A percentile compares a stretch with the other conserved stretches of the same genome.
phyloP scores from a whole-genome alignment of 2,113 vertebrate genomes.

The Paradoxurus hermaphroditus region DNA sequence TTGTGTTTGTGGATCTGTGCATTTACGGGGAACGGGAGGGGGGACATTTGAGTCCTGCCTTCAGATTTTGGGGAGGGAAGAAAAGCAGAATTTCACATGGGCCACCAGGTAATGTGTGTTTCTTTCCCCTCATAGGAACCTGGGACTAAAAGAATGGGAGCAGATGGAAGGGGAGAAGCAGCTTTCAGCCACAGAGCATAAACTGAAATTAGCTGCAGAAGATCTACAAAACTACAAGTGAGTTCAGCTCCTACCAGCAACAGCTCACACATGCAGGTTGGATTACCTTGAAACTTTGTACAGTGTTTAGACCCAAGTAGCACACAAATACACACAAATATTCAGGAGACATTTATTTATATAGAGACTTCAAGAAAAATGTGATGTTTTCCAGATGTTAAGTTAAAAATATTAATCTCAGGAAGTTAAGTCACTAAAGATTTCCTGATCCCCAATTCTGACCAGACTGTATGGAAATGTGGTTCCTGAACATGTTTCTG shows the following conservation, averaged over 20 bases:
- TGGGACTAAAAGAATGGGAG: not conserved
- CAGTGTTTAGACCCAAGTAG: not conserved
- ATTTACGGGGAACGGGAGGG: not conserved
- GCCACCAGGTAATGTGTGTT: not conserved
- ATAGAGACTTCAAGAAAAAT: not conserved
- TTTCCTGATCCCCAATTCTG: not conserved
- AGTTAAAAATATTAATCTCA: not conserved
- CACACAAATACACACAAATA: not conserved
- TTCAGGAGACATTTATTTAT: not conserved
- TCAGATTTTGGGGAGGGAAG: not conserved
- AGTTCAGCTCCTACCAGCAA: not conserved
- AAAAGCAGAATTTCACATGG: not conserved
- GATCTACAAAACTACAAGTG: not conserved
- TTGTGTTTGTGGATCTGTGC: not conserved
- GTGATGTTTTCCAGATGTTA: too few species aligned
- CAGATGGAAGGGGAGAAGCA: too few species aligned
- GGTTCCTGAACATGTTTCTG: not conserved
- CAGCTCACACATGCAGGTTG: not conserved
- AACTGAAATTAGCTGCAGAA: not conserved
- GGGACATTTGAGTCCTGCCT: not conserved
- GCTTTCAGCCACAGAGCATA: not conserved
- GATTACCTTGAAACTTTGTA: not conserved
- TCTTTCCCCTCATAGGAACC: not conserved
- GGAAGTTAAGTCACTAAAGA: not conserved
- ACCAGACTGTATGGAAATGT: not conserved